Percentiles rank a stretch among this genome's conserved stretches.
Evolutionary conservation across 1,140 invertebrate species (phyloP).

Genomic region (Drosophila kurseongensis): DNA sequence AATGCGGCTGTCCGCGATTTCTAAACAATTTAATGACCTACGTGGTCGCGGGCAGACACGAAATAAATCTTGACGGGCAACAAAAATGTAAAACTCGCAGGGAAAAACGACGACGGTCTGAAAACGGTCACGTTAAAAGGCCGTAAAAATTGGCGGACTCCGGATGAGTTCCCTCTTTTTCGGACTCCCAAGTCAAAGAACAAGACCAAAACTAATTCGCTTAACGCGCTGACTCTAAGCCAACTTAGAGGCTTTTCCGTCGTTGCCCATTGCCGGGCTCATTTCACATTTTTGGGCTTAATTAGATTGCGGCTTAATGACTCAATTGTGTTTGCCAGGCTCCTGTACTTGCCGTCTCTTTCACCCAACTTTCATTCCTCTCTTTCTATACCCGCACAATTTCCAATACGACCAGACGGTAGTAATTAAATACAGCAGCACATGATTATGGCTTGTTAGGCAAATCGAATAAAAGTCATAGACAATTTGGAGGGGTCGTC

Average conservation of each 20-base stretch:
- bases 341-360: constrained; percentile 1
- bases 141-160: constrained; percentile 60
- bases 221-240: constrained; percentile 43
- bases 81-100: constrained; percentile 59
- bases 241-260: constrained; percentile 21
- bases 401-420: constrained; percentile 65
- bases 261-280: constrained; percentile 31
- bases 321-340: constrained; percentile 75
- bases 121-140: constrained; percentile 78
- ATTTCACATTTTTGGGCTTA: constrained; percentile 78
- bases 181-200: constrained; percentile 53
- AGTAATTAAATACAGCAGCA: constrained; percentile 80
- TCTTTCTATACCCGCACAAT: constrained; percentile 32
- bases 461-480: constrained; percentile 74
- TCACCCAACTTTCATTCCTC: neutral
- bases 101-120: constrained; percentile 16
- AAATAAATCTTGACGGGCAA: constrained; percentile 68
- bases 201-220: constrained; percentile 59
- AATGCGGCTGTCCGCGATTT: constrained; percentile 65
- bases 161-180: constrained; percentile 21
- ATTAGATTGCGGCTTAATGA: constrained; percentile 81
- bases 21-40: constrained; percentile 81
- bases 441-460: constrained; percentile 80
- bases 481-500: constrained; percentile 36
- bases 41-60: constrained; percentile 73